These are phyloP conservation scores for Xestoiulus laeticollis DNA, from an alignment of 2,888 invertebrate species.

Conservation along the genomic window DNA sequence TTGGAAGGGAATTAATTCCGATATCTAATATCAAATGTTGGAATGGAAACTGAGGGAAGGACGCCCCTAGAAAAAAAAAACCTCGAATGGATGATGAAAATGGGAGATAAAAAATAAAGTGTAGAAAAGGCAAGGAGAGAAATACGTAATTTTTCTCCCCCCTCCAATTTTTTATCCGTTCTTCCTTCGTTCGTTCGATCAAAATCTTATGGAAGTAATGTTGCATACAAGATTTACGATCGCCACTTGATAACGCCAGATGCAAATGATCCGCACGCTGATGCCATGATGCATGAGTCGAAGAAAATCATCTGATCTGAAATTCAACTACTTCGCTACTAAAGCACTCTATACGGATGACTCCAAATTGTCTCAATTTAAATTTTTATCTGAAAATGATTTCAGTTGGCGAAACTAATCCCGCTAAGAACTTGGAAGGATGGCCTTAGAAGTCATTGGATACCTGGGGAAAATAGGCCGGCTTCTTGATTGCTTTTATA, in stretches of 20 bases:
- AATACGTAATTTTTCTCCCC: not conserved
- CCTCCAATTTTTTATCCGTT: not conserved
- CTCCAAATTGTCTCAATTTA: slow-evolving; percentile 6
- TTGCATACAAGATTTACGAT: slow-evolving; percentile 48
- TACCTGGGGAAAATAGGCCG: too few species aligned
- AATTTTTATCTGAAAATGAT: slow-evolving; percentile 16
- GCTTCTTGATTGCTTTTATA: too few species aligned
- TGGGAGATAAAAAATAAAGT: not conserved
- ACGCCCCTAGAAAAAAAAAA: slow-evolving; percentile 20
- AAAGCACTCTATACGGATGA: not conserved
- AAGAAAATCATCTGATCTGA: slow-evolving; percentile 13
- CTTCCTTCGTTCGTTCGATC: not conserved
- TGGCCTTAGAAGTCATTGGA: too few species aligned
- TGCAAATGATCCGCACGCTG: slow-evolving; percentile 47
- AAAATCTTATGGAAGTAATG: slow-evolving; percentile 48
- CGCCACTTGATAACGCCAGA: slow-evolving; percentile 42
- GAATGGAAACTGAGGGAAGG: not conserved
- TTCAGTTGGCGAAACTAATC: not conserved
- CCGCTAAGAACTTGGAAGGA: too few species aligned
- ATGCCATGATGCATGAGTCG: not conserved
- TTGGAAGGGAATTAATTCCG: not conserved
- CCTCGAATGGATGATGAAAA: slow-evolving; percentile 2
- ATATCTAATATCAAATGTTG: slow-evolving; percentile 16
- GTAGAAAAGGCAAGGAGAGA: slow-evolving; percentile 27
- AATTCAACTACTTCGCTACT: slow-evolving; percentile 8